Evolutionary conservation across 2,888 invertebrate species (phyloP).

Genomic region (Pachliopta kotzebuea): DNA sequence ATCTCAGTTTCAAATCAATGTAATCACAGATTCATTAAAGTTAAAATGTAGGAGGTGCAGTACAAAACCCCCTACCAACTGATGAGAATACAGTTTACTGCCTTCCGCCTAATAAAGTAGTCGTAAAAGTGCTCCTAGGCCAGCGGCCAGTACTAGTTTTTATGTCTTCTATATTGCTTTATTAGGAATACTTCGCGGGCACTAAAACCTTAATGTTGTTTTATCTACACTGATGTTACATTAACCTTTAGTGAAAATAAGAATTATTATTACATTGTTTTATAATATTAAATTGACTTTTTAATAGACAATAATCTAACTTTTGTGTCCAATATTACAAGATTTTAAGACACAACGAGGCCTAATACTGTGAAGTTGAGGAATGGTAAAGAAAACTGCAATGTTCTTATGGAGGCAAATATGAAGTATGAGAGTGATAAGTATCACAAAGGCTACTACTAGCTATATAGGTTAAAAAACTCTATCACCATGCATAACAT

Average conservation of each 20-base stretch:
- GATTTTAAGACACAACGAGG: too few relatives aligned
- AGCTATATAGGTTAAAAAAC: too few relatives aligned
- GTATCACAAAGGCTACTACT: too few relatives aligned
- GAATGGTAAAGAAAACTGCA: too few relatives aligned
- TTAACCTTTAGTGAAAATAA: conserved; percentile 2
- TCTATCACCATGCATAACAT: too few relatives aligned
- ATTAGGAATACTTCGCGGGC: conserved; percentile 34
- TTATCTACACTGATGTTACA: conserved; percentile 10
- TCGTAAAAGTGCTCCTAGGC: conserved; percentile 53
- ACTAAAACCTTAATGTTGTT: conserved; percentile 29
- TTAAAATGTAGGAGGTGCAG: conserved; percentile 10
- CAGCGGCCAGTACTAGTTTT: conserved; percentile 46
- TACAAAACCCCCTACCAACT: conserved; percentile 43
- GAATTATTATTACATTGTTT: not conserved
- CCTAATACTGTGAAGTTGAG: too few relatives aligned
- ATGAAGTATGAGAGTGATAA: too few relatives aligned
- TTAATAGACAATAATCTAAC: too few relatives aligned
- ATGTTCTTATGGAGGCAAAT: too few relatives aligned
- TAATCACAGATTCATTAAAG: not conserved
- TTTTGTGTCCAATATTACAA: too few relatives aligned
- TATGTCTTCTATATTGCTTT: conserved; percentile 44
- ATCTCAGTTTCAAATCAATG: not conserved
- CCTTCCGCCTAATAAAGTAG: conserved; percentile 59
- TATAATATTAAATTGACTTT: not conserved
- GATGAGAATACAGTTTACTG: conserved; percentile 60